Conservation (phyloP, 1,140 invertebrate species). For the Episyrphus balteatus region DNA sequence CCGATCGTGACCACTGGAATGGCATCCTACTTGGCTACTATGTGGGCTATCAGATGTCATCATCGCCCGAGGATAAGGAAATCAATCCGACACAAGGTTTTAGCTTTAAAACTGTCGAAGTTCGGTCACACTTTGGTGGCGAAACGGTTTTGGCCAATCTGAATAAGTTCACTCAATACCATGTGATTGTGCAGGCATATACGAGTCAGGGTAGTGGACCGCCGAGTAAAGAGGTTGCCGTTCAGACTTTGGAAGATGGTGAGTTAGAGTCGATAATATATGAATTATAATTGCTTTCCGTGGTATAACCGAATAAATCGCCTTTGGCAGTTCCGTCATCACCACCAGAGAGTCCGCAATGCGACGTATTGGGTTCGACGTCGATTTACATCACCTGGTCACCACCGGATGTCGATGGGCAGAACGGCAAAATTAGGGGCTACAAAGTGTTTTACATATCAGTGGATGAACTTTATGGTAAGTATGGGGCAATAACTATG, state of each 20-base stretch:
- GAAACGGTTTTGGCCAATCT: conserved; percentile 54
- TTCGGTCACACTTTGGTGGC: conserved; percentile 51
- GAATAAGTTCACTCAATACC: conserved; percentile 78
- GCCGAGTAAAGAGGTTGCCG: conserved; percentile 65
- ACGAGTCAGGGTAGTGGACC: conserved; percentile 85
- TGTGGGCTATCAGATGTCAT: conserved; percentile 71
- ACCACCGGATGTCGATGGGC: conserved; percentile 62
- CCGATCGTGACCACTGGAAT: conserved; percentile 76
- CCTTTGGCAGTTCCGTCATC: conserved; percentile 57
- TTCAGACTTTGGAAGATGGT: conserved; percentile 83
- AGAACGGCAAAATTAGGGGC: conserved; percentile 78
- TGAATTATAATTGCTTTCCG: background rate
- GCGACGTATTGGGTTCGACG: conserved; percentile 65
- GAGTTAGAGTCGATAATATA: conserved; percentile 21
- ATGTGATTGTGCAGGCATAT: conserved; percentile 82
- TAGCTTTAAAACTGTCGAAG: conserved; percentile 61
- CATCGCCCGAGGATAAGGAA: conserved; percentile 34
- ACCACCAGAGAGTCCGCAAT: conserved; percentile 67
- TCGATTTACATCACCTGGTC: conserved; percentile 80
- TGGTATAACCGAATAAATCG: background rate
- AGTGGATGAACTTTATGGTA: conserved; percentile 58
- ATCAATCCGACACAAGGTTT: conserved; percentile 42
- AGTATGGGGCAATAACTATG: conserved; percentile 20
- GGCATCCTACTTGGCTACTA: conserved; percentile 88
- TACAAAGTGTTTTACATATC: conserved; percentile 75